Conservation (phyloP, 2,113 vertebrate species). For the Oryzias melastigma region DNA sequence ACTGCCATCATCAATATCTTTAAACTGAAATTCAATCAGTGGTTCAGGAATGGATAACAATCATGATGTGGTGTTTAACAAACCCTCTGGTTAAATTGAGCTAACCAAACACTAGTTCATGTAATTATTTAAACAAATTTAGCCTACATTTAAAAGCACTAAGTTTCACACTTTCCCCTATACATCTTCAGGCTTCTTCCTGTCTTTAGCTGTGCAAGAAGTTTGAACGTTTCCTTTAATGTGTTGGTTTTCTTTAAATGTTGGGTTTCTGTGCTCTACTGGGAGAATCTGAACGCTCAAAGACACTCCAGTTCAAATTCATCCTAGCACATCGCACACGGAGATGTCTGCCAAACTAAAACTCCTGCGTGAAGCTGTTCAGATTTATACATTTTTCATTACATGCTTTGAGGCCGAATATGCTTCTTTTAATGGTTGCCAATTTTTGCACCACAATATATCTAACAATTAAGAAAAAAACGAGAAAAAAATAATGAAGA, state of each 20-base stretch:
- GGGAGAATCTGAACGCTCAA: neutral
- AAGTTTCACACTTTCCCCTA: neutral
- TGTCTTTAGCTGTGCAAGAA: neutral
- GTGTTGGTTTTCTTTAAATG: conserved; percentile 4
- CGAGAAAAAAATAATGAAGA: neutral
- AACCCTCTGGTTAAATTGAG: neutral
- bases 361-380: neutral
- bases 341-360: neutral
- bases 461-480: neutral
- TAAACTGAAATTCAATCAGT: neutral
- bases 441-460: neutral
- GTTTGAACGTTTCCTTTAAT: conserved; percentile 1
- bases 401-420: neutral
- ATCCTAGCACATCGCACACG: neutral
- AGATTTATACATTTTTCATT: neutral
- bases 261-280: neutral
- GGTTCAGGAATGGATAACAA: neutral
- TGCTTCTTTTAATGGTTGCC: neutral
- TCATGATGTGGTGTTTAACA: neutral
- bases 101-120: neutral
- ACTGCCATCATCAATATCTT: conserved; percentile 1
- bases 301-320: conserved; percentile 8
- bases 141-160: neutral
- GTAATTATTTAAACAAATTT: neutral
- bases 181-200: neutral